Base-by-base conservation (phyloP, 2,888 invertebrate genomes). In the Saturnia pavonia region DNA sequence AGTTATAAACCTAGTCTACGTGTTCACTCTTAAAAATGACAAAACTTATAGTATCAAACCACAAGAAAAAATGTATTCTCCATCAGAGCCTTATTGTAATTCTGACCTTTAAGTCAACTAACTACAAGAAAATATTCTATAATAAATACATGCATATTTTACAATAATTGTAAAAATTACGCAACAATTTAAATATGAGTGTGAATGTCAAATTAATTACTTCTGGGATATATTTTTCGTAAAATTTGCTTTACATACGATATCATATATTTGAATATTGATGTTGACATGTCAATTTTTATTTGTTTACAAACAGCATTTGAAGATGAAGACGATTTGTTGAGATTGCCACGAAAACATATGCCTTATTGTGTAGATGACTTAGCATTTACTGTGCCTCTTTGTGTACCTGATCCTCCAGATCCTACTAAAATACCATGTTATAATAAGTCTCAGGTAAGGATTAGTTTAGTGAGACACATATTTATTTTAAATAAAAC, bases 371-470 rank as follows among this genome's bases (percentile, higher is more conserved):
- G 94, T 82, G 82, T 91, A 72, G 95, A 95, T 80, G 94, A 95
- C 78, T 91, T 95, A 74, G 85, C 92, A 76, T 95, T 94, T 85
- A 90, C 90, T 78, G 94, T 95, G 76, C 93, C 94, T 78, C 87
- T 96, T 60, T 94, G 93, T 82, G 93, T 95, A 84, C 95, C 95
- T 83, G 96, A 96, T 78, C 95, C 95, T 42, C 91, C 92, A 66
- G 95, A 96, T 83, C 91, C 95, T 67, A 94, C 92, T 1, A 95
- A 95, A 85, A 94, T 94, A 76, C 92, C 95, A 57, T 96, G 96
- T 95, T 97, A 97, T 86, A 95, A 96, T 81, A 96, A 96, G 84
- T 85, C 94, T 75, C 93, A 95, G 90, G 96, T 95, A 85, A 78
- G 78, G 34, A 25, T 40, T 25, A 7, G 14, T 27, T 25, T 40